Conservation (phyloP, 2,113 vertebrate species). For the Panurus biarmicus region DNA sequence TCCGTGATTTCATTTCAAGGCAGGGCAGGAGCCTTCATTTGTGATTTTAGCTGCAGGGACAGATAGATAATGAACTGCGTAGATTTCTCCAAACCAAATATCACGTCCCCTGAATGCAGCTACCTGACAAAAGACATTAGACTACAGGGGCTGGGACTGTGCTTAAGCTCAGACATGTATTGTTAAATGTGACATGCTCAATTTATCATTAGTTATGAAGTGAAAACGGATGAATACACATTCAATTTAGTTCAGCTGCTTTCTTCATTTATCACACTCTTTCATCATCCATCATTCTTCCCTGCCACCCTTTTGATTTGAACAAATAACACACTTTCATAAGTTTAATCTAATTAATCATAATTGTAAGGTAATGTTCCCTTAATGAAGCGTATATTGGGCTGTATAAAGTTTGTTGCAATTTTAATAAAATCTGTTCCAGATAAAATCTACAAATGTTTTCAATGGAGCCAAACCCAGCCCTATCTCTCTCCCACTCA, state of each 20-base stretch:
- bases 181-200: slow-evolving; percentile 97
- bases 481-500: slow-evolving; percentile 31
- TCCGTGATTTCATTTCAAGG: not conserved
- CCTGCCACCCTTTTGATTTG: slow-evolving; percentile 78
- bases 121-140: slow-evolving; percentile 74
- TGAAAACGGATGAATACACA: slow-evolving; percentile 98
- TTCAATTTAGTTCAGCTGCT: slow-evolving; percentile 99
- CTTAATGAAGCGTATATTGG: slow-evolving; percentile 91
- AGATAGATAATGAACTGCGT: slow-evolving; percentile 39
- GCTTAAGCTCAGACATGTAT: slow-evolving; percentile 83
- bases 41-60: slow-evolving; percentile 32
- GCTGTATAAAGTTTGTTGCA: slow-evolving; percentile 85
- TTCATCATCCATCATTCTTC: slow-evolving; percentile 93
- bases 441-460: slow-evolving; percentile 77
- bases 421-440: slow-evolving; percentile 80
- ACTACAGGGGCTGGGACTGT: slow-evolving; percentile 63
- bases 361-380: slow-evolving; percentile 89
- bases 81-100: slow-evolving; percentile 62
- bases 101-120: slow-evolving; percentile 55
- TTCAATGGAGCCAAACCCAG: slow-evolving; percentile 43
- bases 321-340: slow-evolving; percentile 88
- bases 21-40: not conserved
- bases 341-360: slow-evolving; percentile 98
- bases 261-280: slow-evolving; percentile 94
- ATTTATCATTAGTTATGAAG: slow-evolving; percentile 99